Base-by-base conservation (phyloP, 2,888 invertebrate genomes). In the Agrotis exclamationis region DNA sequence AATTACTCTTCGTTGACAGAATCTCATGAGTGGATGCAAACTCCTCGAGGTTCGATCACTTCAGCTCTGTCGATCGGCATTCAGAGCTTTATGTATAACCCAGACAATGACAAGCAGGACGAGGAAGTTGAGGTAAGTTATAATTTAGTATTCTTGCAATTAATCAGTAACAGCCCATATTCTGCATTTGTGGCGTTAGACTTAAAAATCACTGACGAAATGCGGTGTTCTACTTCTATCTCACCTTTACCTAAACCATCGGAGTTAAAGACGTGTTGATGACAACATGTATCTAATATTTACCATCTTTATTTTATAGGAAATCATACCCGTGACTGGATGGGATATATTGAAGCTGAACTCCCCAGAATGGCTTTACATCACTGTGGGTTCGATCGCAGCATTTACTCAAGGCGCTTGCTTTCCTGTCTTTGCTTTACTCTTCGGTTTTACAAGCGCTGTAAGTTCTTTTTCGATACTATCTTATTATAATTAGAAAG, bases 361-460 rank as follows among this genome's bases (percentile, higher is more conserved):
- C 86, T 92, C 93, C 22, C 97, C 97, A 0, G 98, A 98, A 89
- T 97, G 97, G 97, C 91, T 96, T 0, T 96, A 94, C 80, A 94
- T 97, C 33, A 80, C 96, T 0, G 87, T 97, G 44, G 97, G 97
- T 7, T 96, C 97, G 16, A 88, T 97, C 4, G 97, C 97, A 7
- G 97, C 97, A 1, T 94, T 97, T 33, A 88, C 97, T 9, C 97
- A 97, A 74, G 98, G 98, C 3, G 96, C 97, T 0, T 97, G 97
- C 67, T 97, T 97, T 83, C 98, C 98, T 2, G 95, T 94, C 0
- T 98, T 97, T 85, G 97, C 97, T 0, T 90, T 97, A n/a, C 94
- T 98, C 2, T 98, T 97, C 85, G 97, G 97, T 54, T 97, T 97
- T 85, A 96, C 97, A 5, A 96, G 97, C 79, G 97, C 96, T 74